Evolutionary conservation across 2,797 vertebrate species (phyloP), one percentile per base, ranked within the genome.

Genomic region (Sorex maritimensis): DNA sequence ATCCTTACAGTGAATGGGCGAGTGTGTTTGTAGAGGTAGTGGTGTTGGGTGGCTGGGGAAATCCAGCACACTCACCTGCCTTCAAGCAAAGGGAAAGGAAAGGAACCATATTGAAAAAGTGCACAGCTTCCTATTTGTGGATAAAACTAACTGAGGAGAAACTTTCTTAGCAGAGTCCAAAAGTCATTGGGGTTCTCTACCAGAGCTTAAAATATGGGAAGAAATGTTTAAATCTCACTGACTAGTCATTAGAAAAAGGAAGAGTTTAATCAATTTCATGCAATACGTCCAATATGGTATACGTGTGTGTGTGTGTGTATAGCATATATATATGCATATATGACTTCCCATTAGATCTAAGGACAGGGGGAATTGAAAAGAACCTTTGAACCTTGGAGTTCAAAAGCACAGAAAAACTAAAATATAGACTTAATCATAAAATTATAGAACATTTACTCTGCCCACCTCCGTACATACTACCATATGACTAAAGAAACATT

Each of bases 101-200:
- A 91, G 8, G 23, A 68, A n/a, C 28, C 79, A 73, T 46, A 38
- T 23, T 58, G 44, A 88, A 91, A 84, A 82, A 55, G 2, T 68
- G 7, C 12, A 55, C n/a, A 46, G 15, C 15, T 71, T 49, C 41
- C 38, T 49, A 7, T 86, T 86, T 61, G 80, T 79, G 68, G 2
- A 11, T 74, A 84, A 49, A 13, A 19, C 24, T 74, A 11, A 13
- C 7, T 7, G 58, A 24, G 68, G 24, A 58, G 24, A 91, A 41
- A 79, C 68, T 84, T 44, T 44, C 41, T 44, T 44, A 44, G 41
- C 41, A 44, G 41, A 44, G 41, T 44, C 7, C 41, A 44, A 69
- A 44, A 69, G n/a, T 17, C 49, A 49, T 26, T 67, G 28, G 21
- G 1, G 5, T 34, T 86, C 34, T 49, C 52, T 55, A 52, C 21